These are phyloP conservation scores for Telmatherina bonti DNA, from an alignment of 2,797 vertebrate species.

Conservation along the genomic window DNA sequence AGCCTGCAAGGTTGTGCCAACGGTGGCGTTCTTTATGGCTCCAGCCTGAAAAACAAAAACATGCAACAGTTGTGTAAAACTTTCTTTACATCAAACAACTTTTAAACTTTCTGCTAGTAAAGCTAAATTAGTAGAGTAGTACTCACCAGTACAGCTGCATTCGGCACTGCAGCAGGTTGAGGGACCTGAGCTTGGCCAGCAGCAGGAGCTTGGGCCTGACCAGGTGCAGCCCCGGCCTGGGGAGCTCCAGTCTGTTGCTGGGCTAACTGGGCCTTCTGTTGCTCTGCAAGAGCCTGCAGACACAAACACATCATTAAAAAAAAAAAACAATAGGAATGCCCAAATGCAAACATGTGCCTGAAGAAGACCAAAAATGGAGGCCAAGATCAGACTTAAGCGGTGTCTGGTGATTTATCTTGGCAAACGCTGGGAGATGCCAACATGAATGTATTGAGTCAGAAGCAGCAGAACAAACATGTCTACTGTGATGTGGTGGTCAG, in stretches of 20 bases:
- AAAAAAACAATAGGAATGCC: neutral
- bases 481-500: neutral
- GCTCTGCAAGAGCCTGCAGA: constrained; percentile 90
- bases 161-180: constrained; percentile 85
- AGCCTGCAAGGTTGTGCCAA: constrained; percentile 90
- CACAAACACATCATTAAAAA: constrained; percentile 31
- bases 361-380: neutral
- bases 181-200: constrained; percentile 75
- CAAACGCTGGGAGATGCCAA: neutral
- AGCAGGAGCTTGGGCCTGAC: constrained; percentile 79
- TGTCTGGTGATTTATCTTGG: neutral
- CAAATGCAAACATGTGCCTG: constrained; percentile 6
- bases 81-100: neutral
- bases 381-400: neutral
- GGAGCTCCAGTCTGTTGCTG: constrained; percentile 83
- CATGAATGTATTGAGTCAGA: neutral
- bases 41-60: constrained; percentile 85
- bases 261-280: constrained; percentile 91
- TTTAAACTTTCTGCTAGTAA: neutral
- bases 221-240: constrained; percentile 76
- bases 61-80: constrained; percentile 20
- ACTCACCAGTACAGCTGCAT: constrained; percentile 90
- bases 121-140: neutral
- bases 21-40: constrained; percentile 89
- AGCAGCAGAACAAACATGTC: neutral